Conservation (phyloP, 2,797 vertebrate genomes). For the Varecia variegata region DNA sequence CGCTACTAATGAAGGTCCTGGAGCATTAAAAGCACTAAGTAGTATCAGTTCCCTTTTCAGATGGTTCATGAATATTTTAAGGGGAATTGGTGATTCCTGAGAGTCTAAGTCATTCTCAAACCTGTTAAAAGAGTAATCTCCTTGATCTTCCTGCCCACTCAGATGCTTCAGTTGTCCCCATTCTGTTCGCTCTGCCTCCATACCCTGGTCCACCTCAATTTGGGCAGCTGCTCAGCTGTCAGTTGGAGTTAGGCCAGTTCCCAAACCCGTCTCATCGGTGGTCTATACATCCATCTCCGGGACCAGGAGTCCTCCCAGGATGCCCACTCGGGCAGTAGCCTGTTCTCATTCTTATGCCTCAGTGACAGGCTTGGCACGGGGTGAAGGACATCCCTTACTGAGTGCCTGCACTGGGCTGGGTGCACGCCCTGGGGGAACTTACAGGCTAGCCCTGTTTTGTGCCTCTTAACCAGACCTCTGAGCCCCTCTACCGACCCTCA, state of each 20-base stretch:
- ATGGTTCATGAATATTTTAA: not conserved
- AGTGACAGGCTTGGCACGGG: not conserved
- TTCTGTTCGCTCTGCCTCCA: not conserved
- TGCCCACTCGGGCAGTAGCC: not conserved
- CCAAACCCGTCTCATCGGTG: not conserved
- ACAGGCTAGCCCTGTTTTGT: not conserved
- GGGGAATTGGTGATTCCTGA: not conserved
- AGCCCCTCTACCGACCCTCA: not conserved
- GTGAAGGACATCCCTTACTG: not conserved
- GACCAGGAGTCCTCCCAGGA: not conserved
- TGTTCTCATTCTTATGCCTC: not conserved
- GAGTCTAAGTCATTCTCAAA: not conserved
- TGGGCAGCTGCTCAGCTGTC: not conserved
- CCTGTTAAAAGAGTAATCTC: not conserved
- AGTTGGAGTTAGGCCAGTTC: not conserved
- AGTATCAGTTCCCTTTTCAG: not conserved
- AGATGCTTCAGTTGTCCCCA: not conserved
- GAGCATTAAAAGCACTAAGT: not conserved
- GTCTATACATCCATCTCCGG: not conserved
- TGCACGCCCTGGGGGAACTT: not conserved
- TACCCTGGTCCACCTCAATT: not conserved
- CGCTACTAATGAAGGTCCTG: too few relatives aligned
- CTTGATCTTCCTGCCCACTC: not conserved
- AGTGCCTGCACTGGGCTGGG: not conserved
- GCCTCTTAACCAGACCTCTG: not conserved